Evolutionary conservation across 2,113 vertebrate species (phyloP), one percentile per base, ranked within the genome.

Genomic region (Daubentonia madagascariensis): DNA sequence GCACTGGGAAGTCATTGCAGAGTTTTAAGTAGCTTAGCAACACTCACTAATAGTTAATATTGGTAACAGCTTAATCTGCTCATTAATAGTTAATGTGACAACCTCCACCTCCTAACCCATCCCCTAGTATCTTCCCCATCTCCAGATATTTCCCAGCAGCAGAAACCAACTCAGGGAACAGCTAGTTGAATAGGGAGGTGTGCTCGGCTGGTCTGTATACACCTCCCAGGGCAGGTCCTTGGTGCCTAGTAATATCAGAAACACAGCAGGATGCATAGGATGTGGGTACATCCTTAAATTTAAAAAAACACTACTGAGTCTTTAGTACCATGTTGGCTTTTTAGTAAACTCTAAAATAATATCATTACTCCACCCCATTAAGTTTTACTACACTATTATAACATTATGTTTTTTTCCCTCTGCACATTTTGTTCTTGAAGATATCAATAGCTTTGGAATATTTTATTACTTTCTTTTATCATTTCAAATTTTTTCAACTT

Each of bases 311-410:
- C 79, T 48, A 5, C 37, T 67, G 65, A 76, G 59, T 65, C 63
- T 81, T 92, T 90, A 45, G 92, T 57, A 68, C 28, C 10, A 32
- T 18, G 22, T 70, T 96, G 89, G 72, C 14, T 85, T 80, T 79
- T 89, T 84, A 65, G 52, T 65, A 96, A 90, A 52, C 85, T 95
- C 45, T 68, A 43, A 85, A 97, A 83, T 76, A 70, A 20, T 97
- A 70, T 68, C 95, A 68, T 97, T 87, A 87, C 50, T 85, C 76
- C 17, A 76, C 65, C 40, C 85, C 80, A 90, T 97, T 95, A 97
- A 92, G 84, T 96, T 96, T 97, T 95, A 96, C 93, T 91, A 25
- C 52, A 1, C 63, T 84, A 40, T 89, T 95, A 92, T 91, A 95
- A 65, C 70, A 65, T 91, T 85, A 40, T 91, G 52, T 83, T 57